These are phyloP conservation scores for Syngnathus acus DNA, from an alignment of 2,797 vertebrate species.

Conservation along the genomic window DNA sequence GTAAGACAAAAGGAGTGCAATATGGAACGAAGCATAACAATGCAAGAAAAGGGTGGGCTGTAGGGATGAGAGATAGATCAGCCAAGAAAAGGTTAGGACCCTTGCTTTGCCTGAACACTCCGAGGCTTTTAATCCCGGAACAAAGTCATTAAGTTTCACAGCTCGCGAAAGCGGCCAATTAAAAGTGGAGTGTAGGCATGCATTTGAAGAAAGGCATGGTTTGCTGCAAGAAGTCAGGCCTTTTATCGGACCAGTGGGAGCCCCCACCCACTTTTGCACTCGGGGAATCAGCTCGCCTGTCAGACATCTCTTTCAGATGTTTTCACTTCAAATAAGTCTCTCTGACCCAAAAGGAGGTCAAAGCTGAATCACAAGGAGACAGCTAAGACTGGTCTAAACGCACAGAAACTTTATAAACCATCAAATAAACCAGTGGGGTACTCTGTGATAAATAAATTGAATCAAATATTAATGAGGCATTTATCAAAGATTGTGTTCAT, in stretches of 20 bases:
- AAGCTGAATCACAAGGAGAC: conserved; percentile 12
- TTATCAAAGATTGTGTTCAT: not conserved
- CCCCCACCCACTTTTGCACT: conserved; percentile 17
- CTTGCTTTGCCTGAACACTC: conserved; percentile 56
- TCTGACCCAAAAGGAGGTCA: conserved; percentile 29
- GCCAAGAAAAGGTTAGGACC: conserved; percentile 58
- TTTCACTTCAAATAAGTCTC: conserved; percentile 40
- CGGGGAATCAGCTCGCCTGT: conserved; percentile 45
- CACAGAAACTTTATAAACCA: conserved; percentile 7
- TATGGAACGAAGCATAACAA: conserved; percentile 12
- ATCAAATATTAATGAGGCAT: conserved; percentile 2
- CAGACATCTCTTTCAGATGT: conserved; percentile 35
- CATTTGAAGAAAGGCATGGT: conserved; percentile 53
- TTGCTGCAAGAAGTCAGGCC: conserved; percentile 53
- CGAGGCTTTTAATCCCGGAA: conserved; percentile 67
- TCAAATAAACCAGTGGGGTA: not conserved
- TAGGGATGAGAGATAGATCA: conserved; percentile 12
- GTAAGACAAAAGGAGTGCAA: not conserved
- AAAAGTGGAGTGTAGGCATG: conserved; percentile 54
- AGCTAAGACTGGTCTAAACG: conserved; percentile 4
- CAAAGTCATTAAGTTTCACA: conserved; percentile 70
- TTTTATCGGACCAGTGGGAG: conserved; percentile 60
- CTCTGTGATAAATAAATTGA: not conserved
- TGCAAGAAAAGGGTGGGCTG: conserved; percentile 7
- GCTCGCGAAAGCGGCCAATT: conserved; percentile 67